Evolutionary conservation across 2,888 invertebrate genomes (phyloP), one percentile per base, ranked within the genome.

Genomic region (Drepana falcataria): DNA sequence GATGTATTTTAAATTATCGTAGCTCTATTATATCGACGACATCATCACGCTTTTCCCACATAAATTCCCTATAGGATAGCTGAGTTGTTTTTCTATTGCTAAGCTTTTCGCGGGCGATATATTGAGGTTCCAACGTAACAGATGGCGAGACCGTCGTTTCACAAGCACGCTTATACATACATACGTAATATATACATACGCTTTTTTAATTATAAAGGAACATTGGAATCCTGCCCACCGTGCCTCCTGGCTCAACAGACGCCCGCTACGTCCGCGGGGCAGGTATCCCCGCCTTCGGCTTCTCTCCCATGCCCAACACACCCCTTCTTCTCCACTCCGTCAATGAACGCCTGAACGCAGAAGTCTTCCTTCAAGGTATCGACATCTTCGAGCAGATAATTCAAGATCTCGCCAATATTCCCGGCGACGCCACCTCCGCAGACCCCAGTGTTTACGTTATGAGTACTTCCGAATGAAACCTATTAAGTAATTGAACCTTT

Each of bases 261-360:
- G 95, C 95, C 60, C 92, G 97, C 49, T 96, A 93, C 74, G 82
- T 97, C 21, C 92, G 97, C 68, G 83, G 86, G 91, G 81, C 93
- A 48, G 95, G 95, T 9, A 91, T 94, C 54, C 95, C 96, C n/a
- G 96, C 95, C 0, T 89, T 96, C 65, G 95, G 96, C n/a, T 95
- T 97, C 77, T 96, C 96, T 0, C 96, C 96, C 0, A 95, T 97
- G 92, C 95, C 94, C 73, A 93, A 94, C 71, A 96, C 96, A 0
- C 94, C 95, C 0, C 91, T 95, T 21, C 88, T 96, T 2, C 92
- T 96, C 9, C 97, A 97, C 76, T 95, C 96, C 69, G 94, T 96
- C 74, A 92, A 97, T 75, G 97, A 97, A 78, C 94, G 89, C 71
- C 81, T 97, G 21, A 94, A 94, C 67, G 93, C 93, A 63, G 85